Evolutionary conservation across 2,113 vertebrate species (phyloP), one percentile per base, ranked within the genome.

Genomic region (Oreochromis tanganicae): DNA sequence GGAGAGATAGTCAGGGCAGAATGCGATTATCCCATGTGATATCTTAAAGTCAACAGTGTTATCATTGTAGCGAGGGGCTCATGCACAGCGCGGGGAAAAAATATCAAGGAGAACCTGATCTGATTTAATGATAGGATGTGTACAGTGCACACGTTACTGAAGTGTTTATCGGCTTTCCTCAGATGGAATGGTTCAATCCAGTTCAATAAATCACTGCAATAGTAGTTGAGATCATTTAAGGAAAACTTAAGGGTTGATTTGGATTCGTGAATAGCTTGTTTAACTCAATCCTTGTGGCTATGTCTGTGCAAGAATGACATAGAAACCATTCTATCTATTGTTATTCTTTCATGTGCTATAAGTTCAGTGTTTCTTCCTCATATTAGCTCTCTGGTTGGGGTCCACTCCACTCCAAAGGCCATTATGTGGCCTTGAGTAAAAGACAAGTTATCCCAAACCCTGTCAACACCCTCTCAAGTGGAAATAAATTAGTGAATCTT

Each of bases 391-490:
- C 73, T 48, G 34, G 27, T 48, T 61, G 52, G 13, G 16, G 68
- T 89, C 46, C 38, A 83, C n/a, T 46, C 56, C 54, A 66, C 9
- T 83, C 36, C 11, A 66, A 9, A 16, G n/a, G n/a, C 11, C 56
- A 54, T 57, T 68, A 41, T 73, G 59, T 38, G 29, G 14, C 71
- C 4, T 73, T 27, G 87, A 48, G 85, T 85, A 75, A 41, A 82
- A 73, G 46, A 38, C 34, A 66, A 73, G 55, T 87, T 86, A 24
- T 81, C 59, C 54, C 38, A 79, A 87, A 87, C 13, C 63, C 29
- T n/a, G 38, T 63, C 75, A 89, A 54, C 55, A n/a, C 21, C 85
- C 34, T 41, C 57, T 93, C 66, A 87, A 94, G 89, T 91, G 89
- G 89, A 90, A 92, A 85, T 80, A 84, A 63, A 86, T 88, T 43